phyloP scores from a whole-genome alignment of 2,888 invertebrate genomes.

The Artemia sp. region DNA sequence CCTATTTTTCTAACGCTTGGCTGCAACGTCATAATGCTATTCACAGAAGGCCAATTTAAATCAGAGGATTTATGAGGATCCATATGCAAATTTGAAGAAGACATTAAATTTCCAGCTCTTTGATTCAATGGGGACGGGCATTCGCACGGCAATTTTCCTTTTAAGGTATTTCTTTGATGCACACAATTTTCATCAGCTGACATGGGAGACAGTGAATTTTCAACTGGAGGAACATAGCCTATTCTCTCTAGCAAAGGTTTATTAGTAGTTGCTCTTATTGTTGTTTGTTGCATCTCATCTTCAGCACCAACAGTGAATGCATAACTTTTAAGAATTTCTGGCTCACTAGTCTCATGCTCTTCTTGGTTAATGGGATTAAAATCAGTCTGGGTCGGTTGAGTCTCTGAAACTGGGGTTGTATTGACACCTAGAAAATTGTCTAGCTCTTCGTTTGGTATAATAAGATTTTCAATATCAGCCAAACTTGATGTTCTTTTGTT shows the following conservation, averaged over 20 bases:
- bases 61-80: background rate
- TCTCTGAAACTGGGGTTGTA: background rate
- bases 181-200: background rate
- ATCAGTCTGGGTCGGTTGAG: background rate
- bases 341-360: background rate
- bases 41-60: background rate
- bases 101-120: background rate
- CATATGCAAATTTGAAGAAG: background rate
- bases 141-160: background rate
- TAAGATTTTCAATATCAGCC: background rate
- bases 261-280: background rate
- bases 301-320: conserved; percentile 7
- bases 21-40: conserved; percentile 2
- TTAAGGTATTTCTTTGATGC: too few species aligned
- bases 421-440: background rate
- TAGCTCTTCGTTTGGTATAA: background rate
- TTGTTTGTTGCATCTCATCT: background rate
- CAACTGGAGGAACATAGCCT: background rate
- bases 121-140: background rate
- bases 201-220: background rate
- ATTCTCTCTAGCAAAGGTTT: background rate
- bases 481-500: too few species aligned
- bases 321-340: background rate
- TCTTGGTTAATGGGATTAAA: background rate
- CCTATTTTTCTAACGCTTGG: background rate